These are phyloP conservation scores for Eciton burchellii DNA, from an alignment of 1,140 invertebrate species.

Conservation along the genomic window DNA sequence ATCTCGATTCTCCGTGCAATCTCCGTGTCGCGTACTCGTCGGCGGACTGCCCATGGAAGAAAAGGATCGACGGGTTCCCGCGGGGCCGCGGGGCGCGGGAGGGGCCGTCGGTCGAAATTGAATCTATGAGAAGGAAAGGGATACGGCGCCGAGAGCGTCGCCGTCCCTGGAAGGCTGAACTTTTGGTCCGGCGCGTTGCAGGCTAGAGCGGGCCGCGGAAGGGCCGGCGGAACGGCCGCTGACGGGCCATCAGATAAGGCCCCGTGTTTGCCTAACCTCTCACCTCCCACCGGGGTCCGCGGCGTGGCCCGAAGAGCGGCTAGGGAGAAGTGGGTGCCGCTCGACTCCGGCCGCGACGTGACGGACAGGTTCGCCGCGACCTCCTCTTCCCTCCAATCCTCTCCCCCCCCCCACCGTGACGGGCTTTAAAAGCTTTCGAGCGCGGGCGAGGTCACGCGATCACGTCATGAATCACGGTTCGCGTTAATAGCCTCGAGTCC, in stretches of 20 bases:
- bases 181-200: slow-evolving; percentile 73
- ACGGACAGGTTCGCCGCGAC: slow-evolving; percentile 78
- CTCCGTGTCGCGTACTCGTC: too few relatives aligned
- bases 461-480: slow-evolving; percentile 61
- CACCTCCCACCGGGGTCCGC: slow-evolving; percentile 80
- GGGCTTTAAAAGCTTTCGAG: slow-evolving; percentile 78
- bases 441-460: slow-evolving; percentile 10
- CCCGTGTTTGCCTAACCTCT: slow-evolving; percentile 84
- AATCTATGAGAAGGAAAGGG: slow-evolving; percentile 78
- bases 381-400: too few relatives aligned
- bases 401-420: slow-evolving; percentile 70
- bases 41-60: background rate
- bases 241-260: slow-evolving; percentile 84
- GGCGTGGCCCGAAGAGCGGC: slow-evolving; percentile 66
- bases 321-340: slow-evolving; percentile 74
- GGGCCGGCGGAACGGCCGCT: slow-evolving; percentile 70
- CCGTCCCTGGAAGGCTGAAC: slow-evolving; percentile 70
- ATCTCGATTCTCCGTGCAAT: too few relatives aligned
- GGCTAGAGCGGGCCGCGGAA: slow-evolving; percentile 70
- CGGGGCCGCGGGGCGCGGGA: background rate
- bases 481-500: slow-evolving; percentile 69
- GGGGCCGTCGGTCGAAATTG: slow-evolving; percentile 71
- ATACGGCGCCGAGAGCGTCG: slow-evolving; percentile 63
- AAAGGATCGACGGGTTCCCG: background rate
- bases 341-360: slow-evolving; percentile 71